phyloP scores from a whole-genome alignment of 2,113 vertebrate genomes.

The Pseudolaguvia tuberculata region DNA sequence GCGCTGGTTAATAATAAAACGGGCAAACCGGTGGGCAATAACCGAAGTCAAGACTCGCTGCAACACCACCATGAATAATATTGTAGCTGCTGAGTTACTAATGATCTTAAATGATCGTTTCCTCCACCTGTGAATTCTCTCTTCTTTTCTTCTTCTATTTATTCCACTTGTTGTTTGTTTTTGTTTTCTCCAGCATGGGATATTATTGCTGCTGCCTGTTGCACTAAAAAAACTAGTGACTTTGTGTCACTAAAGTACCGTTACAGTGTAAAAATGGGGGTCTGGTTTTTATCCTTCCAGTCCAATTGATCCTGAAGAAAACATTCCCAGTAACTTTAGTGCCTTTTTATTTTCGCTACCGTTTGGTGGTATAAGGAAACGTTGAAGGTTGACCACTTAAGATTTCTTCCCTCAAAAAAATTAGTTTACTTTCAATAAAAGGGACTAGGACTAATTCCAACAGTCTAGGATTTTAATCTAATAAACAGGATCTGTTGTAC shows the following conservation, averaged over 20 bases:
- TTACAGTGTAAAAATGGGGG: too few relatives aligned
- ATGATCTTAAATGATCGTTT: conserved; percentile 3
- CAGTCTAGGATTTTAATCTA: neutral
- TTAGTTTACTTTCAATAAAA: neutral
- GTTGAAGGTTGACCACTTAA: neutral
- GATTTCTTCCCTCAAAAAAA: neutral
- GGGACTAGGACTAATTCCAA: neutral
- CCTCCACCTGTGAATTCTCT: neutral
- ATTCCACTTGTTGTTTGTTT: neutral
- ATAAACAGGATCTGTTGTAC: neutral
- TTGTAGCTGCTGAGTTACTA: conserved; percentile 32
- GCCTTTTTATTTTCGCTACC: neutral
- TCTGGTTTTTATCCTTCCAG: neutral
- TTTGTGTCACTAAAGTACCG: neutral
- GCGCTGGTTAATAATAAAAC: conserved; percentile 60
- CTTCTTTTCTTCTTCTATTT: neutral
- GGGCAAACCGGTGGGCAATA: conserved; percentile 19
- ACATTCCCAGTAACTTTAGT: neutral
- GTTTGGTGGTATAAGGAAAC: neutral
- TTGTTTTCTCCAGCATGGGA: neutral
- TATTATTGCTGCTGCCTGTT: neutral
- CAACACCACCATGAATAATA: conserved; percentile 47
- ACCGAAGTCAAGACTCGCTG: conserved; percentile 29
- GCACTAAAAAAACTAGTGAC: neutral
- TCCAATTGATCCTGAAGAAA: neutral